These are phyloP conservation scores for Proisotoma minuta DNA, from an alignment of 2,888 invertebrate genomes.

Conservation along the genomic window DNA sequence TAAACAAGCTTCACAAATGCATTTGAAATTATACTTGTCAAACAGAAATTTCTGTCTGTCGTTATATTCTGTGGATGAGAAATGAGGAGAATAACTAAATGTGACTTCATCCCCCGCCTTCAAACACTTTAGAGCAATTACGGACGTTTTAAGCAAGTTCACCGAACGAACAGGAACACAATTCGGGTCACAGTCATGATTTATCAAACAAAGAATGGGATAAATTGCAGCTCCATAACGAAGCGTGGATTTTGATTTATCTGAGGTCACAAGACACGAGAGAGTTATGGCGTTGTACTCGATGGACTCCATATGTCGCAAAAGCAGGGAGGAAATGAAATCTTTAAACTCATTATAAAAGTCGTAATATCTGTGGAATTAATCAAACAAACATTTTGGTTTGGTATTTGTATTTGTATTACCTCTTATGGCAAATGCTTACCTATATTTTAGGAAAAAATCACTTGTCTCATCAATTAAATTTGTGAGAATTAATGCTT, in stretches of 20 bases:
- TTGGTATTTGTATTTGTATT: too few relatives aligned
- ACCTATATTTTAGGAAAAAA: constrained; percentile 24
- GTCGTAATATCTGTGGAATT: constrained; percentile 15
- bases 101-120: constrained; percentile 39
- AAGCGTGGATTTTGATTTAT: constrained; percentile 8
- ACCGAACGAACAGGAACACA: constrained; percentile 34
- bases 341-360: constrained; percentile 23
- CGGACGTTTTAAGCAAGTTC: constrained; percentile 25
- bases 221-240: constrained; percentile 42
- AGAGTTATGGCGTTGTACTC: constrained; percentile 45
- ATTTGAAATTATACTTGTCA: constrained; percentile 41
- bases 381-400: too few relatives aligned
- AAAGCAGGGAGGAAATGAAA: constrained; percentile 32
- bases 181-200: constrained; percentile 45
- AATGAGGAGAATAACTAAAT: constrained; percentile 43
- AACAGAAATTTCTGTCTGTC: constrained; percentile 31
- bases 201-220: constrained; percentile 36
- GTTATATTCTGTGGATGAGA: constrained; percentile 19
- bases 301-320: constrained; percentile 41
- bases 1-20: constrained; percentile 40
- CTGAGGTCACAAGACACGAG: constrained; percentile 23
- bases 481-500: constrained; percentile 33
- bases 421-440: neutral
- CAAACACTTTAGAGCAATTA: constrained; percentile 37
- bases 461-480: constrained; percentile 32